Evolutionary conservation across 1,140 invertebrate genomes (phyloP), one percentile per base, ranked within the genome.

Genomic region (Saccostrea echinata): DNA sequence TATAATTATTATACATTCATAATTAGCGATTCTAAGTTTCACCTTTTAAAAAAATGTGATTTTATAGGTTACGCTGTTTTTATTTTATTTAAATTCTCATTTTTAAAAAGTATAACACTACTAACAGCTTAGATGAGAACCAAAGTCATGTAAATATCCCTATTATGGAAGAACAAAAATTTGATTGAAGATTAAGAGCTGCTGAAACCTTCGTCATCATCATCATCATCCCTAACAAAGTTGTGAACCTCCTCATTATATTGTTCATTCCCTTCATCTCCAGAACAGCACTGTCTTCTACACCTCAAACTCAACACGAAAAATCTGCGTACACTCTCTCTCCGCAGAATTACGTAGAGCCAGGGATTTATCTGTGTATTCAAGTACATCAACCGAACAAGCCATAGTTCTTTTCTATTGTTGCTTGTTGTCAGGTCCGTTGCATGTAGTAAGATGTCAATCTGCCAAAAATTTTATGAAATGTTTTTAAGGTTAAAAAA

Each of bases 271-370:
- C 13, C 11, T 33, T 76, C 18, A 2, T 33, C 27, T 16, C 3
- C 27, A 13, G 13, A 27, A 30, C 68, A 76, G 16, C 24, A 33
- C 8, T 33, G 30, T 43, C 43, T 43, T 13, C 16, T 76, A 13
- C 68, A 76, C 33, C 30, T 11, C 30, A 76, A 76, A 33, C 24
- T 12, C 6, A 30, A 30, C 24, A 76, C 24, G 27, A 76, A 76
- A 76, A 76, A 76, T 30, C 68, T 76, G 68, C 68, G 68, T 27
- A 76, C 2, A 76, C 68, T 76, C 27, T 76, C 68, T 76, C 27
- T 76, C 27, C 68, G 68, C 68, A 76, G 24, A 30, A 76, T 76
- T 24, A 76, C 68, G 68, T 76, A 76, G 27, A 76, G 68, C 68
- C 68, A 76, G 2, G 68, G 68, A 30, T 76, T 76, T 24, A 76